phyloP scores from a whole-genome alignment of 2,797 vertebrate genomes.

The Salmo trutta region DNA sequence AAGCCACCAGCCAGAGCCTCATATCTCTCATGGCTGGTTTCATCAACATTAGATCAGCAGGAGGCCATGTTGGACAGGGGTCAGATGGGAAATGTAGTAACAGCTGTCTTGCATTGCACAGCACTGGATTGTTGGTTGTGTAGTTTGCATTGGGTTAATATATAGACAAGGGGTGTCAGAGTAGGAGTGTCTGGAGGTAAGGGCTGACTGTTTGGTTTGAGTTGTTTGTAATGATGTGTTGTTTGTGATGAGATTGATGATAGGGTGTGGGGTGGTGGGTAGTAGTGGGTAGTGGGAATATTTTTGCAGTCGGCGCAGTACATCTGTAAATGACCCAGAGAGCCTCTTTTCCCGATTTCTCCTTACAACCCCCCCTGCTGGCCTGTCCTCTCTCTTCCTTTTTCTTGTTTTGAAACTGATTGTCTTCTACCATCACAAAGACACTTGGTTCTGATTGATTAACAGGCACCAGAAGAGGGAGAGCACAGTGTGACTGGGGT shows the following conservation, averaged over 20 bases:
- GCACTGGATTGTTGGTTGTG: background rate
- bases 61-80: constrained; percentile 26
- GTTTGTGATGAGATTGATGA: background rate
- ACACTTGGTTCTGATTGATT: constrained; percentile 86
- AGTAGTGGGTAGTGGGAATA: constrained; percentile 3
- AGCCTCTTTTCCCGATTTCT: constrained; percentile 70
- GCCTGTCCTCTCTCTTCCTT: constrained; percentile 77
- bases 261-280: constrained; percentile 1
- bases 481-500: constrained; percentile 82
- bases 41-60: constrained; percentile 69
- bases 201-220: background rate
- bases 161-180: background rate
- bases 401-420: constrained; percentile 84
- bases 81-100: constrained; percentile 49
- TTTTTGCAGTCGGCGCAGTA: constrained; percentile 45
- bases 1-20: constrained; percentile 77
- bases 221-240: background rate
- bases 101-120: constrained; percentile 41
- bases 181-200: constrained; percentile 12
- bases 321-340: constrained; percentile 58
- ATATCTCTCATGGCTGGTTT: constrained; percentile 69
- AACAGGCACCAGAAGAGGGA: constrained; percentile 83
- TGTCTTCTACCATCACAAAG: constrained; percentile 88
- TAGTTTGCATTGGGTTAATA: constrained; percentile 7
- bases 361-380: constrained; percentile 51